Evolutionary conservation across 2,797 vertebrate species (phyloP), one percentile per base, ranked within the genome.

Genomic region (Darevskia nairensis): DNA sequence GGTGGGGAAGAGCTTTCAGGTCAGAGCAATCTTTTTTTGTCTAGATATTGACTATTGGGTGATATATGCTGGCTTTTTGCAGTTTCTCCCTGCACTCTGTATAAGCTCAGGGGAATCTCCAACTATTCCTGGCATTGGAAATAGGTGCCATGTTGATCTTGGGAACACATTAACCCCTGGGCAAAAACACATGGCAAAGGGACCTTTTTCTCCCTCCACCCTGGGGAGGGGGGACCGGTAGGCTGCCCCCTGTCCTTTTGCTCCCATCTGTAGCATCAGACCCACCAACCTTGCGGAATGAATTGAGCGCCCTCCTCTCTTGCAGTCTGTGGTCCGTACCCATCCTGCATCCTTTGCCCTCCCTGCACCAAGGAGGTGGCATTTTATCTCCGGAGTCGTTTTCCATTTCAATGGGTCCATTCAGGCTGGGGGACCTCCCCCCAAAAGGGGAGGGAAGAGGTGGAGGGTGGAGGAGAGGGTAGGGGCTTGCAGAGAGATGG

Each of bases 381-480:
- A 6, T 66, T 97, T 98, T 98, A 98, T 98, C 96, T 91, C 74
- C 89, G 93, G 94, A 91, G 93, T 82, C 93, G 94, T 94, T 98
- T 98, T 98, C 96, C 98, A 98, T 98, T 92, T 98, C 96, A 98
- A 98, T 98, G 96, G 91, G 25, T 21, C 4, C 29, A 86, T 94
- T 59, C 77, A 71, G 87, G 87, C 79, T 11, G 13, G 71, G 44
- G 82, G 50, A 8, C 80, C 87, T 91, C 86, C 80, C 78, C 79
- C 75, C 4, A 35, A 27, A 86, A 29, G 85, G 77, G 88, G 84
- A 90, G 92, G 87, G 90, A 82, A 72, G 61, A 55, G 0, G 21
- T 46, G 13, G 50, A 2, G 55, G 44, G 61, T 11, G 7, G 35
- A 39, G 27, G 75, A 61, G 64, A 59, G n/a, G 8, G 32, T 21